Conservation (phyloP, 2,113 vertebrate species). For the Raja brachyura region DNA sequence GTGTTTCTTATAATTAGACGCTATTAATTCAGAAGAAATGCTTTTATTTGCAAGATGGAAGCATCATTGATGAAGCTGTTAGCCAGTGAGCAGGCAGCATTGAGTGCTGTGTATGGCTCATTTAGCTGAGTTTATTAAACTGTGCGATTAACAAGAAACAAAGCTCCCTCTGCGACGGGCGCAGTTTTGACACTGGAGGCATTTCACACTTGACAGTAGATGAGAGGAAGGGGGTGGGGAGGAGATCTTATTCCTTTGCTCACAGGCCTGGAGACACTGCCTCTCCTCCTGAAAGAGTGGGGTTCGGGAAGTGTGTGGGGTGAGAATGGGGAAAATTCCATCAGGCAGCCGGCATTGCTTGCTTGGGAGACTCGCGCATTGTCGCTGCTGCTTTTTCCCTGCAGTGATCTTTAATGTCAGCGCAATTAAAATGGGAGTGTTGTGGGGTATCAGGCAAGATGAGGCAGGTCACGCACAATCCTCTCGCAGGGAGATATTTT, state of each 20-base stretch:
- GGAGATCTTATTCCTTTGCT: not conserved
- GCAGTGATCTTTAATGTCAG: not conserved
- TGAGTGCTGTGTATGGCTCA: conserved; percentile 72
- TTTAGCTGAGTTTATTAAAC: conserved; percentile 84
- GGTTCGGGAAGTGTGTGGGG: not conserved
- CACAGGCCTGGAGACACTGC: not conserved
- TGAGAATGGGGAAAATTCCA: not conserved
- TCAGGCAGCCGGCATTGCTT: not conserved
- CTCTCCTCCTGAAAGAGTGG: not conserved
- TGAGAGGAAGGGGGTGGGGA: not conserved
- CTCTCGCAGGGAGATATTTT: not conserved
- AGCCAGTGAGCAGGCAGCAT: conserved; percentile 71
- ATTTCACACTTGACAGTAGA: conserved; percentile 30
- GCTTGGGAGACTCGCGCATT: not conserved
- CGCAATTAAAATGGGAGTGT: not conserved
- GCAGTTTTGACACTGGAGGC: not conserved
- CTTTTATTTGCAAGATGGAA: conserved; percentile 77
- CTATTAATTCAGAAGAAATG: conserved; percentile 84
- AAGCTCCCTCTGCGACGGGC: not conserved
- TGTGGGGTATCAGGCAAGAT: not conserved
- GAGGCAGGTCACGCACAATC: not conserved
- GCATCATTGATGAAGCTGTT: conserved; percentile 78
- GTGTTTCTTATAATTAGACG: conserved; percentile 84
- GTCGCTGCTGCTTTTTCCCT: not conserved
- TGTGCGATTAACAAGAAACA: conserved; percentile 64